A percentile compares a stretch with the other conserved stretches of the same genome.
These are phyloP conservation scores for Pelodiscus sinensis DNA, from an alignment of 2,113 vertebrate genomes.

Conservation along the genomic window DNA sequence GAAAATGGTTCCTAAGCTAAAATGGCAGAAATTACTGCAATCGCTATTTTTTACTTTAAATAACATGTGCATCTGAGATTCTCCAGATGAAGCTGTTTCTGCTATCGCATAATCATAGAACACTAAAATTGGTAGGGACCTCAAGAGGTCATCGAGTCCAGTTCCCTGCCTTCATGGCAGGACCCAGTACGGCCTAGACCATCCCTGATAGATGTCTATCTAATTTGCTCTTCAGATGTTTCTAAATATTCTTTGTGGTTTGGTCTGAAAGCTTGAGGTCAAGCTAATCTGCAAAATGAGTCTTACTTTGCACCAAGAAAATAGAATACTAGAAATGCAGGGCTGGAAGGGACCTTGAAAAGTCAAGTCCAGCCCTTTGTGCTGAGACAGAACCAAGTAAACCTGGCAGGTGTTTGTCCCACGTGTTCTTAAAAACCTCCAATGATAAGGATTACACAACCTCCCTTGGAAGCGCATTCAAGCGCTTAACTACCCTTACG, in stretches of 20 bases:
- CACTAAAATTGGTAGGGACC: too few species aligned
- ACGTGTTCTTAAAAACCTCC: neutral
- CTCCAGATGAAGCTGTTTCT: neutral
- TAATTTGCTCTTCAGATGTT: neutral
- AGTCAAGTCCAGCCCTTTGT: neutral
- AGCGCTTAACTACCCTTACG: neutral
- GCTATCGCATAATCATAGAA: neutral
- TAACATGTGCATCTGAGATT: neutral
- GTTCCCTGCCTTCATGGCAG: too few species aligned
- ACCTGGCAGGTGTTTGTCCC: neutral
- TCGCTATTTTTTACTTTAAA: neutral
- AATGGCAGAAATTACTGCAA: neutral
- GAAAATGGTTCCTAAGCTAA: neutral
- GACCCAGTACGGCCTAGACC: too few species aligned
- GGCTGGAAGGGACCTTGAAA: neutral
- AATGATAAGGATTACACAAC: neutral
- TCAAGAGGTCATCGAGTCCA: too few species aligned
- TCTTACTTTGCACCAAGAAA: neutral
- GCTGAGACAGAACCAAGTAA: neutral
- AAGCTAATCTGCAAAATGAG: neutral
- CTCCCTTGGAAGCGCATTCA: neutral
- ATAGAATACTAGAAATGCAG: neutral
- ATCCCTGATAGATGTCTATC: too few species aligned
- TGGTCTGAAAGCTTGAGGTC: neutral
- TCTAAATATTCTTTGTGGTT: conserved; percentile 14